Evolutionary conservation across 2,797 vertebrate genomes (phyloP), one percentile per base, ranked within the genome.

Genomic region (Sebastes cheni): DNA sequence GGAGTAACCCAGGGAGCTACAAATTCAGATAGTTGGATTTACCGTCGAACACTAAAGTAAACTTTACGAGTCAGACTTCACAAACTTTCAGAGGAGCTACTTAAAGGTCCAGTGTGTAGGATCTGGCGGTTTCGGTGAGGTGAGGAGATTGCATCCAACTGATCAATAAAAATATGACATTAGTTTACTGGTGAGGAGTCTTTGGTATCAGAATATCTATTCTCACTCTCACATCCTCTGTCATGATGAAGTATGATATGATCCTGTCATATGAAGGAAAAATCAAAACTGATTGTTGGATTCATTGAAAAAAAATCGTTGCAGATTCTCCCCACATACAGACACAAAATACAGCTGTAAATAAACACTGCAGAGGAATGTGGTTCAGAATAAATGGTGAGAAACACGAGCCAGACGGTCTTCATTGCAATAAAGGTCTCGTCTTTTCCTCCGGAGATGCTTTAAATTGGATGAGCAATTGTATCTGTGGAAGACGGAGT

Each of bases 401-500:
- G 32, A 60, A 25, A 50, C 66, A 36, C 1, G 16, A 62, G n/a
- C 27, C 46, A 46, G 54, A 56, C 2, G 23, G 22, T 58, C 9
- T 66, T 76, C 25, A 42, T 56, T 72, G 23, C 23, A 64, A 8
- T 39, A 32, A 67, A 50, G 27, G 62, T 54, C 14, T 75, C 23
- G 8, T 58, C 23, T 32, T 72, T 70, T 69, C 22, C 27, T 65
- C 39, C 46, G 11, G 64, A 75, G 29, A 64, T 12, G 5, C 66
- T 66, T 82, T 50, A 62, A 85, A 65, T 67, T 79, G 66, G 46
- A 65, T 60, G 68, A 75, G 46, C 14, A 60, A 46, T 62, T 60
- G 60, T 50, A 46, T 71, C 65, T 50, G 36, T 55, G 32, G 29
- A 32, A 50, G 58, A 20, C 5, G 8, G n/a, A 59, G 36, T 30